Base-by-base conservation (phyloP, 2,888 invertebrate genomes). In the Halictus ligatus region DNA sequence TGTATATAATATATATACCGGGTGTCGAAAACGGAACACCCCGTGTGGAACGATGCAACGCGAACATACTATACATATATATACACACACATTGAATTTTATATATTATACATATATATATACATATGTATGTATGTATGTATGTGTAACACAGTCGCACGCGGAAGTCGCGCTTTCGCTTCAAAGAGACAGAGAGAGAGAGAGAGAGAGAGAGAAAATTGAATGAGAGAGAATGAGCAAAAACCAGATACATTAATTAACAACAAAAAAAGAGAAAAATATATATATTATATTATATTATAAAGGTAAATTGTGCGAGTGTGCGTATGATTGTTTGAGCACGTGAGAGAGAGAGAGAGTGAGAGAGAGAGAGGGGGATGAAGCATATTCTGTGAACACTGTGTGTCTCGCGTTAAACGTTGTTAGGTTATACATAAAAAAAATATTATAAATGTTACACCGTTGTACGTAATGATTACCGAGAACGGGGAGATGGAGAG, bases 381-480 rank as follows among this genome's bases (percentile, higher is more conserved):
- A 75, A 40, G 25, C 58, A 46, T 35, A 75, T 74, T 77, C 60
- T 58, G 80, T 75, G 81, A 87, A 76, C 77, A 73, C 46, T 88
- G 90, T 88, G 89, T 92, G 92, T 91, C 69, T 69, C 90, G 91
- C 91, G 92, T 94, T 93, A 92, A 92, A 93, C 92, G 92, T 93
- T 94, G 91, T 93, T 94, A 94, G 92, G 91, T 93, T 92, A 92
- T 92, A 90, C 80, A 90, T 83, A 75, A 67, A 87, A 35, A 35
- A 89, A 85, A 87, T 90, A 93, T 92, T 92, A 94, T 94, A 92
- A 93, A 94, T 94, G 94, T 94, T 94, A 93, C 84, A 92, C 91
- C 90, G 92, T 94, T 94, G 92, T 94, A 92, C 92, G 93, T 93
- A 92, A 92, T 90, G 91, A 91, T 91, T 86, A 87, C 83, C 64